phyloP scores from a whole-genome alignment of 2,797 vertebrate genomes.

The Cetoscarus ocellatus region DNA sequence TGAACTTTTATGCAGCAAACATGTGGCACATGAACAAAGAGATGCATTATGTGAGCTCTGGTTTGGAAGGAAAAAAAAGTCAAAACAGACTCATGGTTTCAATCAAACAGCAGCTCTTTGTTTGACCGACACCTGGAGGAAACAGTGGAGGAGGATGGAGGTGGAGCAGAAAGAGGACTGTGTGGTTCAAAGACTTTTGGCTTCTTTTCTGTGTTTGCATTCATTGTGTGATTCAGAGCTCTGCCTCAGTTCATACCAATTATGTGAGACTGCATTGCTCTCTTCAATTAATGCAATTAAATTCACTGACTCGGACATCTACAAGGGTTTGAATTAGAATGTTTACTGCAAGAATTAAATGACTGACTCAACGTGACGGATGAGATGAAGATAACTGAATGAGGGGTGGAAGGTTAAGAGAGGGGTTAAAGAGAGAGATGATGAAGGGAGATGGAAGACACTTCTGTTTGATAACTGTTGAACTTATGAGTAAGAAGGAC shows the following conservation, averaged over 20 bases:
- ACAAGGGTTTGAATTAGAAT: too few species aligned
- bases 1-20: constrained; percentile 21
- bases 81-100: constrained; percentile 39
- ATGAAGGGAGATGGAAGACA: too few species aligned
- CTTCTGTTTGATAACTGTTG: too few species aligned
- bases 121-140: constrained; percentile 68
- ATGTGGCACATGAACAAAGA: constrained; percentile 31
- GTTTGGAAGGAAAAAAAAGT: constrained; percentile 13
- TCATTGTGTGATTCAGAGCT: constrained; percentile 22
- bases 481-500: too few species aligned
- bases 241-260: constrained; percentile 19
- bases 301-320: too few species aligned
- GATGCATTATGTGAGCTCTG: constrained; percentile 34
- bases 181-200: constrained; percentile 43
- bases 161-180: constrained; percentile 24
- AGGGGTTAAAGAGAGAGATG: too few species aligned
- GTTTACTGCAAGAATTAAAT: too few species aligned
- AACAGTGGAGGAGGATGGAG: constrained; percentile 47
- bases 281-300: constrained; percentile 5
- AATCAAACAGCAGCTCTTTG: constrained; percentile 61
- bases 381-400: too few species aligned
- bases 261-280: constrained; percentile 1
- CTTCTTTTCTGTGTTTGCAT: constrained; percentile 1
- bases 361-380: too few species aligned
- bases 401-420: too few species aligned